These are phyloP conservation scores for Eremophila alpestris DNA, from an alignment of 2,797 vertebrate genomes.

Conservation along the genomic window DNA sequence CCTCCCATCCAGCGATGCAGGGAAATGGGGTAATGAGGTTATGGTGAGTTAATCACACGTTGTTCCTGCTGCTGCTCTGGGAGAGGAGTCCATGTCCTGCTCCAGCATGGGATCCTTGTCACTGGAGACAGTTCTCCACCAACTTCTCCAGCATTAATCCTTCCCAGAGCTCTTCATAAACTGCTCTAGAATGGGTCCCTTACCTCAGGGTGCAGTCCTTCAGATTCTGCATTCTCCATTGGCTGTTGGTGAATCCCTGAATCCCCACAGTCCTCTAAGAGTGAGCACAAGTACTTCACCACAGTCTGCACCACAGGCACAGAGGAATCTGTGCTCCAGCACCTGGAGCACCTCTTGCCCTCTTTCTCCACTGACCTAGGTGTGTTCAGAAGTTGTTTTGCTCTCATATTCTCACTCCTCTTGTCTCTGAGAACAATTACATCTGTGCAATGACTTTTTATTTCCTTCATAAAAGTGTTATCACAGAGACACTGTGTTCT, in stretches of 20 bases:
- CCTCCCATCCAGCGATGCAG: neutral
- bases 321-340: neutral
- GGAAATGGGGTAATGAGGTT: accelerated
- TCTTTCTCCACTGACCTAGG: no score
- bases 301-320: accelerated
- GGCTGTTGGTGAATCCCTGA: neutral
- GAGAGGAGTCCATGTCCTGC: neutral
- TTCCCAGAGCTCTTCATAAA: neutral
- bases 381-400: neutral
- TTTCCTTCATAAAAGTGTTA: neutral
- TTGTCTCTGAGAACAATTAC: neutral
- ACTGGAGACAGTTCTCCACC: neutral
- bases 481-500: neutral
- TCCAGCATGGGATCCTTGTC: accelerated
- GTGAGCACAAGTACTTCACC: neutral
- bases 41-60: accelerated
- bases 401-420: neutral
- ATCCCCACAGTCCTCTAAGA: no score
- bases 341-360: neutral
- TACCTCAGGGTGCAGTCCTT: neutral
- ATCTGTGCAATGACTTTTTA: neutral
- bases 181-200: neutral
- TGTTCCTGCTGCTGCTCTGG: accelerated
- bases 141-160: neutral
- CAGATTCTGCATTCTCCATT: no score